phyloP scores from a whole-genome alignment of 2,797 vertebrate genomes.

The Luscinia megarhynchos region DNA sequence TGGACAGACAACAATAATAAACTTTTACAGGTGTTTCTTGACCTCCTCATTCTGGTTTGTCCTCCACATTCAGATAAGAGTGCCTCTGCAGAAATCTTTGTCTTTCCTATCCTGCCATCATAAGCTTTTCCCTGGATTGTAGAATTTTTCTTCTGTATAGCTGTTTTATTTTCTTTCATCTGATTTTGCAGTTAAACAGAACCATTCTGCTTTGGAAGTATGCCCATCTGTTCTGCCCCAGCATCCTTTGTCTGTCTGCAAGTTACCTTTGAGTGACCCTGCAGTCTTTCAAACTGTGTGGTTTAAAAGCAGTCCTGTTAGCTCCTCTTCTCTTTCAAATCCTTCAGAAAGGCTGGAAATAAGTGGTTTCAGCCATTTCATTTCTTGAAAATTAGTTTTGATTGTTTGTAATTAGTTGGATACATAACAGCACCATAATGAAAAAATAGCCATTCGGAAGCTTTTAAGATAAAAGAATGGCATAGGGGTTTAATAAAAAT shows the following conservation, averaged over 20 bases:
- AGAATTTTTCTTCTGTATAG: not conserved
- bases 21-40: not conserved
- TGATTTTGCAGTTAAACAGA: conserved; percentile 1
- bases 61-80: not conserved
- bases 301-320: conserved; percentile 13
- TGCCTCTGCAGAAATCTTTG: not conserved
- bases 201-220: not conserved
- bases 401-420: not conserved
- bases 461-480: not conserved
- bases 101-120: not conserved
- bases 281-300: not conserved
- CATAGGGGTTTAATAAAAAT: not conserved
- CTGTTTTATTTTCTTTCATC: not conserved
- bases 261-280: not conserved
- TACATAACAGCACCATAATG: not conserved
- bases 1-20: not conserved
- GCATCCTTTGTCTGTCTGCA: not conserved
- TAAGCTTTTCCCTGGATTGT: not conserved
- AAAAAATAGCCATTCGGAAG: not conserved
- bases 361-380: not conserved
- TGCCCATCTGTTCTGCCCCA: not conserved
- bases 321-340: not conserved
- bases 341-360: not conserved
- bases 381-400: not conserved
- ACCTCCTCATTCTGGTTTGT: not conserved